Conservation (phyloP, 2,113 vertebrate genomes). For the Micromys minutus region DNA sequence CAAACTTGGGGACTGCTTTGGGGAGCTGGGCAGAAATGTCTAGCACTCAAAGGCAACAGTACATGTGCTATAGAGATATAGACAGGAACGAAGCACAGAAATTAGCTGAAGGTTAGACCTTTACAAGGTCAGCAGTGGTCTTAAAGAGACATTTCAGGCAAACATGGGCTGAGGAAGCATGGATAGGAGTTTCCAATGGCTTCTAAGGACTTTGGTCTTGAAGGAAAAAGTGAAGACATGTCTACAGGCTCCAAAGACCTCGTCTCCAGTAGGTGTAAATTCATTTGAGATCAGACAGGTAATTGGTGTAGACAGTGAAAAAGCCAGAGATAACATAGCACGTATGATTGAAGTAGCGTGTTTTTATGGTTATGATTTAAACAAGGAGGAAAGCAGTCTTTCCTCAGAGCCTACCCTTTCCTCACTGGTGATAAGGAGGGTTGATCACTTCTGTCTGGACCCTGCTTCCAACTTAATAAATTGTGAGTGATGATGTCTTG, state of each 20-base stretch:
- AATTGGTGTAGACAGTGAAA: background rate
- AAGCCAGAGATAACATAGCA: fast-evolving
- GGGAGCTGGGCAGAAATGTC: fast-evolving
- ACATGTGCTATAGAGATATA: fast-evolving
- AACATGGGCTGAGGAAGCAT: background rate
- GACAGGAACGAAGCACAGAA: background rate
- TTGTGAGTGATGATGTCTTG: fast-evolving
- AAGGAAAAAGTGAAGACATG: background rate
- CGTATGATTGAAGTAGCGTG: fast-evolving
- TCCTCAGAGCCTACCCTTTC: background rate
- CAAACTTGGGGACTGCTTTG: fast-evolving
- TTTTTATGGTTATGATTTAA: fast-evolving
- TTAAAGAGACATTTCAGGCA: background rate
- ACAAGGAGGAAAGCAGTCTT: background rate
- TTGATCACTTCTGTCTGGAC: fast-evolving
- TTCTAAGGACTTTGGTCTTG: background rate
- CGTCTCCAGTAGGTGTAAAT: background rate
- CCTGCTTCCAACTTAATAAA: background rate
- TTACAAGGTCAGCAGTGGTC: too few species aligned
- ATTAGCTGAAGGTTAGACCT: fast-evolving
- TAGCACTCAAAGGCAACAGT: fast-evolving
- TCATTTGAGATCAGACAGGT: background rate
- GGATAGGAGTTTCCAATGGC: fast-evolving
- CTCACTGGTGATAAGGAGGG: fast-evolving
- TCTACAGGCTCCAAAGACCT: fast-evolving